phyloP scores from a whole-genome alignment of 1,140 invertebrate genomes.

The Atta colombica region DNA sequence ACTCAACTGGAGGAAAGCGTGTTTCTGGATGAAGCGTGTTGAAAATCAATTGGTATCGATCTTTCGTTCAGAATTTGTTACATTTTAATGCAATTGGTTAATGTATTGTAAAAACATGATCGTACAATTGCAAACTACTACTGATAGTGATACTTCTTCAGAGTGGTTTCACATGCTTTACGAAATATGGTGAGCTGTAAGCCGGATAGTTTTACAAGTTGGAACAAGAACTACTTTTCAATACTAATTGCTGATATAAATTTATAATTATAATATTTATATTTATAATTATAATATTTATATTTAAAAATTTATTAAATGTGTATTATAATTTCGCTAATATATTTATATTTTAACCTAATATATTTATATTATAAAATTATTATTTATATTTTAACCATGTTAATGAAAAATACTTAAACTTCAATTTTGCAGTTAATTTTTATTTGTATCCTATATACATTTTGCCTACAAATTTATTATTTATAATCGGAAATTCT shows the following conservation, averaged over 20 bases:
- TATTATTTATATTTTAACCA: not conserved
- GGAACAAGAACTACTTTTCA: not conserved
- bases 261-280: too few relatives aligned
- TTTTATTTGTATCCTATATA: not conserved
- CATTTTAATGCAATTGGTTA: not conserved
- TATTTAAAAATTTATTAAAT: not conserved
- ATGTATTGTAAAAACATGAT: conserved; percentile 39
- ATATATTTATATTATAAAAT: too few relatives aligned
- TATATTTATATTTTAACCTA: not conserved
- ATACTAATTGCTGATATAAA: not conserved
- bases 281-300: too few relatives aligned
- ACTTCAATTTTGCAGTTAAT: not conserved
- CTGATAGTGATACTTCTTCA: not conserved
- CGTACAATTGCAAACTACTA: not conserved
- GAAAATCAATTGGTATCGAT: conserved; percentile 46
- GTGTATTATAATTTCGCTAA: not conserved
- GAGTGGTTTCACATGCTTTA: not conserved
- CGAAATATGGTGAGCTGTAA: not conserved
- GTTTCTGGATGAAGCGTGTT: not conserved
- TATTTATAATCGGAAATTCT: not conserved
- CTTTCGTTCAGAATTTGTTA: conserved; percentile 13
- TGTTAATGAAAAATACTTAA: not conserved
- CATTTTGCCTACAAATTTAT: not conserved
- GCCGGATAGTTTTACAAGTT: not conserved
- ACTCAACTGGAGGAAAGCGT: not conserved